Percentiles rank a stretch among this genome's conserved stretches.
Conservation (phyloP, 2,797 vertebrate genomes). For the Crenichthys baileyi region DNA sequence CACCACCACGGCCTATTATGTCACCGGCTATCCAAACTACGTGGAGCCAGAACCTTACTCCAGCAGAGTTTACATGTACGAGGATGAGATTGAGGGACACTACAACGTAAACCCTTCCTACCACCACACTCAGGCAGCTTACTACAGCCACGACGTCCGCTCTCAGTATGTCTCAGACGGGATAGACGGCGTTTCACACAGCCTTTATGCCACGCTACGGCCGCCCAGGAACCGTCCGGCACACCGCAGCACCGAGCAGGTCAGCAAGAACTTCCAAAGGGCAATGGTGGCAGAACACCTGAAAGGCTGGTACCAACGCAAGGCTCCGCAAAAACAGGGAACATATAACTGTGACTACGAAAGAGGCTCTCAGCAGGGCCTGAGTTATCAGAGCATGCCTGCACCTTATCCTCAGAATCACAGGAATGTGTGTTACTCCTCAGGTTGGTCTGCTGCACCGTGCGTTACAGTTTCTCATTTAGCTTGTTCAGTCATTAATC, state of each 20-base stretch:
- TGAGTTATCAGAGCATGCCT: slow-evolving; percentile 86
- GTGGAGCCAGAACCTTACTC: slow-evolving; percentile 83
- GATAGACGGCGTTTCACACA: slow-evolving; percentile 83
- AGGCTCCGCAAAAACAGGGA: slow-evolving; percentile 84
- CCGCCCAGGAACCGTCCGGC: slow-evolving; percentile 84
- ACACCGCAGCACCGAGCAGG: slow-evolving; percentile 80
- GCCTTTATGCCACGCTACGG: slow-evolving; percentile 90
- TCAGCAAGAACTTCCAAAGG: slow-evolving; percentile 89
- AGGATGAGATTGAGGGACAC: slow-evolving; percentile 92
- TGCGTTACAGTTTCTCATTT: neutral
- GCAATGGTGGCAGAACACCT: slow-evolving; percentile 93
- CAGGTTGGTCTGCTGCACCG: slow-evolving; percentile 76
- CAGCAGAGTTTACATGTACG: slow-evolving; percentile 84
- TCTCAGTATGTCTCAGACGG: slow-evolving; percentile 83
- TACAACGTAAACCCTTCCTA: slow-evolving; percentile 90
- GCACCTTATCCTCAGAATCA: slow-evolving; percentile 83
- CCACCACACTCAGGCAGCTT: slow-evolving; percentile 66
- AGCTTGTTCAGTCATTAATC: slow-evolving; percentile 12
- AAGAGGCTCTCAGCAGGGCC: slow-evolving; percentile 86
- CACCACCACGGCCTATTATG: slow-evolving; percentile 87
- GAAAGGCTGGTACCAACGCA: slow-evolving; percentile 95
- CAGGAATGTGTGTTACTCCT: slow-evolving; percentile 84
- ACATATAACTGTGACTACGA: slow-evolving; percentile 83
- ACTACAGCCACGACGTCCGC: slow-evolving; percentile 81
- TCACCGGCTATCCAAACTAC: slow-evolving; percentile 85